Conservation (phyloP, 2,888 invertebrate species). For the Isotomurus palustris region DNA sequence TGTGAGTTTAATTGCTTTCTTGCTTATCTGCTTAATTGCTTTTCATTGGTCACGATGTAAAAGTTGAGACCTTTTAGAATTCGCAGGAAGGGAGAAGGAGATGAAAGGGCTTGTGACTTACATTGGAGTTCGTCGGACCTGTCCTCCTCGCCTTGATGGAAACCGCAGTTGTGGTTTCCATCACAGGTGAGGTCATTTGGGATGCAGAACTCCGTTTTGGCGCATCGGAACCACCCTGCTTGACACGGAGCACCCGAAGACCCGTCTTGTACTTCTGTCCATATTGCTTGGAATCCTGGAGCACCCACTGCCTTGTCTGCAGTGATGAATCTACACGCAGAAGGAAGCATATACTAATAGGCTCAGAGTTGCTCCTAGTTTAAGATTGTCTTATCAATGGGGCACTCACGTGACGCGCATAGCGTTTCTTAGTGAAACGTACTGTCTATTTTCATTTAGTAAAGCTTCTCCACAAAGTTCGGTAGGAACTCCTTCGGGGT, state of each 20-base stretch:
- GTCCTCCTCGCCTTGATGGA: conserved; percentile 48
- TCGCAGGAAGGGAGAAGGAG: no score
- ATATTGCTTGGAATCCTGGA: conserved; percentile 85
- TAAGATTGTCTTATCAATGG: no score
- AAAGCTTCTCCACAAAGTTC: conserved; percentile 86
- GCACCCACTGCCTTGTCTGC: conserved; percentile 93
- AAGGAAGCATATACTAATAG: no score
- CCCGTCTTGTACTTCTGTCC: conserved; percentile 77
- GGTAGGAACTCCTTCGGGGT: conserved; percentile 70
- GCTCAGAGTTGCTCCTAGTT: no score
- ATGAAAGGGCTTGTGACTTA: no score
- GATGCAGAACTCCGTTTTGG: conserved; percentile 54
- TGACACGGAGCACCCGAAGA: conserved; percentile 22
- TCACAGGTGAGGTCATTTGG: conserved; percentile 53
- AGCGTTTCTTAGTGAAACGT: conserved; percentile 77
- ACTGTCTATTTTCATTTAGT: conserved; percentile 70
- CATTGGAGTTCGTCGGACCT: conserved; percentile 53
- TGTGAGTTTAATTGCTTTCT: no score
- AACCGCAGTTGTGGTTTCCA: conserved; percentile 54
- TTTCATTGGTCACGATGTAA: no score
- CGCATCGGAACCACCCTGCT: conserved; percentile 50
- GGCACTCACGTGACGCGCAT: conserved; percentile 72
- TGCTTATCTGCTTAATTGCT: no score
- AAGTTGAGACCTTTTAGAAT: no score
- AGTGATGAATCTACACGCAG: conserved; percentile 72